Conservation (phyloP, 2,888 invertebrate genomes). For the Euzetes globulus region DNA sequence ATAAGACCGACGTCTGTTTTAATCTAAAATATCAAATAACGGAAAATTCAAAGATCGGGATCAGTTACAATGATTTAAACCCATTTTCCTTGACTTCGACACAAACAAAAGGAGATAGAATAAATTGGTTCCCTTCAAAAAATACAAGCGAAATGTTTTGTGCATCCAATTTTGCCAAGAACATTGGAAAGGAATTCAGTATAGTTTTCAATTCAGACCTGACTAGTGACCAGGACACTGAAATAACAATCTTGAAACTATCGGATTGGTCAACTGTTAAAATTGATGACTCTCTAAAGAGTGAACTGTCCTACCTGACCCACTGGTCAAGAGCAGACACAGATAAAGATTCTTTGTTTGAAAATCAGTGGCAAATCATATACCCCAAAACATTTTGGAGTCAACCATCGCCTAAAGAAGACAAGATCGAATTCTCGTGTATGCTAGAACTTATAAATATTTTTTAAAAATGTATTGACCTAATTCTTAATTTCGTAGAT, state of each 20-base stretch:
- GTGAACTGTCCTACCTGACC: not conserved
- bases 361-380: not conserved
- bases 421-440: not conserved
- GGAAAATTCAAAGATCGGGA: not conserved
- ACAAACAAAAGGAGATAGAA: not conserved
- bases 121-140: not conserved
- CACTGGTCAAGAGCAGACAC: not conserved
- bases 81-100: not conserved
- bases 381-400: not conserved
- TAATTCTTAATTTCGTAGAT: not conserved
- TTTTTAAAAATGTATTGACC: not conserved
- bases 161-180: not conserved
- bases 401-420: not conserved
- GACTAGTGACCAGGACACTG: not conserved
- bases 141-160: not conserved
- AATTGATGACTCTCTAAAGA: not conserved
- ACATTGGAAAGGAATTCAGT: not conserved
- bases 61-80: not conserved
- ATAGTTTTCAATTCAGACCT: not conserved
- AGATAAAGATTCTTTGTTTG: not conserved
- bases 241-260: not conserved
- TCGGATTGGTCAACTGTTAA: too few relatives aligned
- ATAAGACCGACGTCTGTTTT: not conserved
- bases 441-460: not conserved
- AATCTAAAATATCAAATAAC: not conserved